Base-by-base conservation (phyloP, 2,888 invertebrate species). In the Rhagonycha lutea region DNA sequence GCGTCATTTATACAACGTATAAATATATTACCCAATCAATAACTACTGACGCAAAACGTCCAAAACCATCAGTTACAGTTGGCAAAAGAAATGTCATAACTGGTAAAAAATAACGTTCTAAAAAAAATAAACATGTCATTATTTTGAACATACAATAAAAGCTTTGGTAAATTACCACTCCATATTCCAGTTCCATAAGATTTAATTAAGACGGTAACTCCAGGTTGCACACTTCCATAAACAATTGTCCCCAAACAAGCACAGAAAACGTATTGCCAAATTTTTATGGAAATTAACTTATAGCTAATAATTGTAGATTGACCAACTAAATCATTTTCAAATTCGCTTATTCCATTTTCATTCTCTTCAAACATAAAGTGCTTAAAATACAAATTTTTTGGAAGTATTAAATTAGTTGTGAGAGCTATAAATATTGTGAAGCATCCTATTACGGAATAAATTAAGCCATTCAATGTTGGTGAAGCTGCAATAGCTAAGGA, bases 31-130 rank as follows among this genome's bases (percentile, higher is more conserved):
- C n/a, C 89, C 91, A 91, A 83, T 94, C 90, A 26, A 95, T 83
- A 83, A 92, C 90, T 32, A 96, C 96, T 73, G 96, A 95, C 5
- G 94, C 87, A 24, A 96, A 88, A 80, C 98, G 90, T 7, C 98
- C 98, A 4, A 94, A 85, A 84, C 96, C 96, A 88, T 98, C 98
- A 3, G 95, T 96, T 67, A 93, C 90, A 86, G 97, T 98, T 87
- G 97, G 98, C 80, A 96, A 90, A 72, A 98, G 89, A 87, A 98
- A 98, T 79, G 97, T 95, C 0, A 96, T 93, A 11, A 98, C 96
- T 0, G 98, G 97, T 80, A 96, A 93, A 87, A 97, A 98, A 87
- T 94, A 98, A 79, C 94, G 91, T 86, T 95, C 97, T 97, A n/a
- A 81, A 78, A 28, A 69, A 47, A 12, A n/a, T n/a, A 5, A 47